Conservation (phyloP, 2,888 invertebrate genomes). For the Agrochola circellaris region DNA sequence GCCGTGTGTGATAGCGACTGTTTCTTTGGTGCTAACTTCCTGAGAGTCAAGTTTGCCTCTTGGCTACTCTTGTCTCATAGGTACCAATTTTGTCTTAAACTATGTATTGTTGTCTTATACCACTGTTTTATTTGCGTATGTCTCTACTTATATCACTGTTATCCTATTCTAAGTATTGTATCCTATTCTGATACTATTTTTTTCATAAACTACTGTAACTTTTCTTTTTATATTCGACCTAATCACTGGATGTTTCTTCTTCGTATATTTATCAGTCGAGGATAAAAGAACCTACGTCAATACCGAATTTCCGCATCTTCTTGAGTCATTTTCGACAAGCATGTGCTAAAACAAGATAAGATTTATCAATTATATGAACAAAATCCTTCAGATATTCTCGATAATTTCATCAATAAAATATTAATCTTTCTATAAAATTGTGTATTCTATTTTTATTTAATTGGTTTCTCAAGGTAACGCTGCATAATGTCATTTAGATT, state of each 20-base stretch:
- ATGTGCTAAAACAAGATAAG: neutral
- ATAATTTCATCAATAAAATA: constrained; percentile 9
- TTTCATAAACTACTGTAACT: too few species aligned
- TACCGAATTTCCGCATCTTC: neutral
- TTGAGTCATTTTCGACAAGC: neutral
- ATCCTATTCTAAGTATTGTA: too few species aligned
- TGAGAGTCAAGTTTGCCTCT: neutral
- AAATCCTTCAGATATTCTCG: constrained; percentile 22
- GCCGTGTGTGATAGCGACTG: constrained; percentile 7
- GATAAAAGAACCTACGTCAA: neutral
- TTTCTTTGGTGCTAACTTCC: neutral
- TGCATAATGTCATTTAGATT: neutral
- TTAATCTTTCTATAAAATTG: neutral
- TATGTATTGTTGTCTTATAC: neutral
- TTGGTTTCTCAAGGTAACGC: constrained; percentile 8
- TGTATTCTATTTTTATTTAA: neutral
- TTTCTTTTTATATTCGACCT: too few species aligned
- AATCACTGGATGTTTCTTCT: too few species aligned
- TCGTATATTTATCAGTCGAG: too few species aligned
- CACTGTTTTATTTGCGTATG: neutral
- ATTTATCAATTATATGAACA: constrained; percentile 11
- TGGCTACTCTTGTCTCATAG: neutral
- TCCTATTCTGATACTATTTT: too few species aligned
- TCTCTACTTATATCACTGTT: neutral
- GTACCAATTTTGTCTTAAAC: too few species aligned